Conservation (phyloP, 2,888 invertebrate genomes). For the Melangyna quadrimaculata region DNA sequence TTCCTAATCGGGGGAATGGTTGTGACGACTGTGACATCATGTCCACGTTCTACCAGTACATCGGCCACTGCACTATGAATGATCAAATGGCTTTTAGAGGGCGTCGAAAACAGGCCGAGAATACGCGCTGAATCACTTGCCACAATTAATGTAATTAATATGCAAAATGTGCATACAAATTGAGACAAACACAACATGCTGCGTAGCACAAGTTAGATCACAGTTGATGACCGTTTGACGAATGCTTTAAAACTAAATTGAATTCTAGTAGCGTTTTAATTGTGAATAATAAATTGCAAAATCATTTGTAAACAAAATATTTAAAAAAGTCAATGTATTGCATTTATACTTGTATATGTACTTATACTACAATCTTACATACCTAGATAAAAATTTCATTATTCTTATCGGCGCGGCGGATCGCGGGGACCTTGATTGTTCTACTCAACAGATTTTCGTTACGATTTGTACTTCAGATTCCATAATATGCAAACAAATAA, state of each 20-base stretch:
- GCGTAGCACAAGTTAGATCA: not conserved
- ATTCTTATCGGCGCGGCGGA: too few relatives aligned
- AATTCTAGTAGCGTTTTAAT: not conserved
- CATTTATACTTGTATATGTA: too few relatives aligned
- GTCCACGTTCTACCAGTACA: slow-evolving; percentile 76
- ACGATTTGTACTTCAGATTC: too few relatives aligned
- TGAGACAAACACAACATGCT: not conserved
- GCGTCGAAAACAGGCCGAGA: slow-evolving; percentile 75
- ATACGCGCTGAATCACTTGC: slow-evolving; percentile 74
- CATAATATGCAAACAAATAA: too few relatives aligned
- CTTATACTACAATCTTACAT: too few relatives aligned
- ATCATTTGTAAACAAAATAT: not conserved
- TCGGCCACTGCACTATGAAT: slow-evolving; percentile 76
- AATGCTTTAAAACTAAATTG: not conserved
- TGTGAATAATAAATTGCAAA: not conserved
- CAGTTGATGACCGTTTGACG: not conserved
- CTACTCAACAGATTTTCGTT: too few relatives aligned
- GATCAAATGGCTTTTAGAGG: slow-evolving; percentile 77
- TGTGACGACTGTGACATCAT: slow-evolving; percentile 77
- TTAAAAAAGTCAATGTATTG: too few relatives aligned
- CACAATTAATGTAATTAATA: not conserved
- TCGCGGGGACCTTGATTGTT: too few relatives aligned
- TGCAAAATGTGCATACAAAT: not conserved
- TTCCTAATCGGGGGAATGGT: slow-evolving; percentile 65
- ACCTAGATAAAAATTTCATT: too few relatives aligned